Percentiles rank a stretch among this genome's conserved stretches.
Conservation (phyloP, 2,888 invertebrate species). For the Callyntrura guangdongensis region DNA sequence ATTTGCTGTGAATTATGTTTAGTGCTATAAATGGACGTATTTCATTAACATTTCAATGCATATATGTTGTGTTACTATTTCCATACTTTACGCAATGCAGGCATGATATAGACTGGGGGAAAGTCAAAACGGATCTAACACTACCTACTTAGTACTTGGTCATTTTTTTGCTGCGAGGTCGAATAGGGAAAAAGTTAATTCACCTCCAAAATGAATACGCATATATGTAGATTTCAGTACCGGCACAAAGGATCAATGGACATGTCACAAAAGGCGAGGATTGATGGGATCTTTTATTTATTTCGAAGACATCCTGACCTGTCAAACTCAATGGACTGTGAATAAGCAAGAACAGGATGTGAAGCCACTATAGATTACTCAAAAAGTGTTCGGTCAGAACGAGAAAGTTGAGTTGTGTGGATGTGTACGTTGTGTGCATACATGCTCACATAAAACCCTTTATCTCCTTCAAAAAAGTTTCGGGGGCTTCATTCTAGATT, state of each 20-base stretch:
- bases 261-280: conserved; percentile 74
- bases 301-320: conserved; percentile 83
- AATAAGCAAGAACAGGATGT: conserved; percentile 83
- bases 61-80: no score
- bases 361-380: conserved; percentile 84
- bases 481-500: conserved; percentile 34
- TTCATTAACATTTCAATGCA: no score
- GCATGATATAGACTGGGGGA: no score
- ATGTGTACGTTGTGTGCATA: conserved; percentile 10
- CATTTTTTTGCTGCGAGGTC: background rate
- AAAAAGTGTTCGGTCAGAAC: conserved; percentile 83
- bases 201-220: conserved; percentile 54
- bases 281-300: conserved; percentile 83
- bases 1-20: no score
- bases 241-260: conserved; percentile 75
- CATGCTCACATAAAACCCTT: conserved; percentile 78
- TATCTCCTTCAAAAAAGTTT: conserved; percentile 81
- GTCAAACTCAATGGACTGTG: conserved; percentile 83
- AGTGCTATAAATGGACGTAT: background rate
- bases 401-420: conserved; percentile 79
- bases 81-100: no score
- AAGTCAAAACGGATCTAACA: no score
- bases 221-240: conserved; percentile 72
- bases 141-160: no score
- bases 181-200: conserved; percentile 50